Evolutionary conservation across 2,888 invertebrate species (phyloP), one percentile per base, ranked within the genome.

Genomic region (Cataglyphis livida): DNA sequence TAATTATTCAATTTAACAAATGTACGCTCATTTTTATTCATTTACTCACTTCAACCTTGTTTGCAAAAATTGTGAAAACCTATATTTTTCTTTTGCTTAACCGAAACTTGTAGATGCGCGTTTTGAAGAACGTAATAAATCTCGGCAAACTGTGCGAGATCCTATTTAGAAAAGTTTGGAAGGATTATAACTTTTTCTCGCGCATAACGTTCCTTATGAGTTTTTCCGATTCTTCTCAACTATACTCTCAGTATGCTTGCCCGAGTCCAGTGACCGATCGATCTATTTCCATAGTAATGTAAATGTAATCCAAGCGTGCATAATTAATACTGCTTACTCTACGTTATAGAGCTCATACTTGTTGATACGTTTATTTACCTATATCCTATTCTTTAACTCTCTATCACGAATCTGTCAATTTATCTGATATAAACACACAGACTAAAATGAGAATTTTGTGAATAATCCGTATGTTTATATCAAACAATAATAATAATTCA

Each of bases 251-350:
- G 12, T 12, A 4, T 25, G 25, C 25, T 57, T n/a, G 21, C 15
- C 21, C 70, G 28, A 62, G 44, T 10, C 6, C 51, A 54, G n/a
- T 21, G 10, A 73, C 74, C 38, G 62, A 74, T 81, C 54, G 75
- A 44, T n/a, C 25, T 10, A 75, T 73, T 64, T 62, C 64, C 41
- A 65, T 41, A 41, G 32, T 44, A 57, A 75, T 81, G 61, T 59
- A 65, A 81, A 81, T 44, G 64, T 59, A 66, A 64, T 81, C 21
- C 64, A 65, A 81, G 28, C 74, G 44, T 81, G 57, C 32, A 78
- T 78, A 66, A 78, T 78, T 68, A 59, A 78, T 62, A 12, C 21
- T 4, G 38, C 18, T 54, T 64, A 64, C 21, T 59, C 15, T 18
- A 7, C 18, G 28, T 78, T 59, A 18, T 44, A 25, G 32, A 32